Evolutionary conservation across 30 jellyfish, hydroid and myxozoan species (phyloP), one percentile per base, ranked within the genome.

Genomic region (Clytia hemisphaerica): DNA sequence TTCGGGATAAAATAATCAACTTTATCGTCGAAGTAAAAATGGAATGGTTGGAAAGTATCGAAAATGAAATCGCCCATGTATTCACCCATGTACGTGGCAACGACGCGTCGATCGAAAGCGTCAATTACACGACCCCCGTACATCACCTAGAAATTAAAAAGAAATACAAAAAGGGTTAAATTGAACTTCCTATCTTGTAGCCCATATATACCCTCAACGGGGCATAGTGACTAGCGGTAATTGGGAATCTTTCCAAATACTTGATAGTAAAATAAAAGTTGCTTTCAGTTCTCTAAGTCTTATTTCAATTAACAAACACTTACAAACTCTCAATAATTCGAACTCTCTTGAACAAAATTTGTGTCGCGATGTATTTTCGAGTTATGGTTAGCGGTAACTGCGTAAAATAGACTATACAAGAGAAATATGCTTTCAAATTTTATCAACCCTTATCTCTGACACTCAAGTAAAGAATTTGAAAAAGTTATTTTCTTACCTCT

Each of bases 51-150:
- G 64, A 88, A 88, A 19, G 94, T 88, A 58, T 88, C 97, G 55
- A 88, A 88, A 4, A 88, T 88, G 71, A 88, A 88, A 58, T 88
- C 97, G 3, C 97, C 97, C 97, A 88, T 88, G 70, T 88, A 88
- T 71, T 88, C 97, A 40, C 80, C 94, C 97, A 88, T 88, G 72
- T 88, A 88, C 24, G 94, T 88, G 80, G 79, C 80, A 25, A 88
- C 97, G 30, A 88, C 97, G 15, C 97, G 79, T 31, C 97, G 71
- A 78, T 88, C 97, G 40, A 88, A 88, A 50, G 79, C 94, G 35
- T 88, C 97, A 6, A 88, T 88, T 34, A 88, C 97, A 31, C 97
- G 87, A 12, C 97, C 97, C 45, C 97, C 97, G 44, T 88, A 88
- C 97, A 88, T 88, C 25, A 88, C 97, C 97, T 88, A 37, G 18